Evolutionary conservation across 2,888 invertebrate genomes (phyloP).

Genomic region (Tiliacea citrago): DNA sequence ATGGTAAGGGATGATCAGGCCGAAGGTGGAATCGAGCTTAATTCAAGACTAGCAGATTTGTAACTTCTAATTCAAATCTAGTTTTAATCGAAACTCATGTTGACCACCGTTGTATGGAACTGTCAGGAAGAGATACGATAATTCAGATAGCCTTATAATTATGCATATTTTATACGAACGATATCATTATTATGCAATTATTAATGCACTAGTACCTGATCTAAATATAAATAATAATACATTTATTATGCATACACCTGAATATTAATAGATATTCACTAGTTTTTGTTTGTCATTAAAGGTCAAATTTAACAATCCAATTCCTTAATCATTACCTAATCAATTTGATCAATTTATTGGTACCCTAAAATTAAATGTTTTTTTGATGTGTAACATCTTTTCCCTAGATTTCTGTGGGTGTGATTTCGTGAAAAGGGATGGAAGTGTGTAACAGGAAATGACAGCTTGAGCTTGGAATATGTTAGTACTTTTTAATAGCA

Average conservation of each 20-base stretch:
- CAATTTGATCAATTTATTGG: neutral
- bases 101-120: too few species aligned
- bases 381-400: too few species aligned
- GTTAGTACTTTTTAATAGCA: too few species aligned
- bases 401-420: too few species aligned
- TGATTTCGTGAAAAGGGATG: too few species aligned
- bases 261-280: constrained; percentile 10
- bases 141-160: constrained; percentile 14
- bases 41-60: too few species aligned
- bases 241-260: constrained; percentile 27
- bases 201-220: constrained; percentile 33
- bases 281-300: constrained; percentile 29
- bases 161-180: constrained; percentile 8
- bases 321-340: neutral
- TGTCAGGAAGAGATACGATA: constrained; percentile 30
- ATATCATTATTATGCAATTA: constrained; percentile 10
- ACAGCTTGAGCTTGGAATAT: too few species aligned
- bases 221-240: constrained; percentile 2
- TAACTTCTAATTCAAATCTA: neutral
- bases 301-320: constrained; percentile 14
- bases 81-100: neutral
- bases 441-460: too few species aligned
- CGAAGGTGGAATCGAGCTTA: too few species aligned
- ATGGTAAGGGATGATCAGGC: too few species aligned
- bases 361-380: neutral